These are phyloP conservation scores for Diachasmimorpha longicaudata DNA, from an alignment of 1,140 invertebrate genomes.

Conservation along the genomic window DNA sequence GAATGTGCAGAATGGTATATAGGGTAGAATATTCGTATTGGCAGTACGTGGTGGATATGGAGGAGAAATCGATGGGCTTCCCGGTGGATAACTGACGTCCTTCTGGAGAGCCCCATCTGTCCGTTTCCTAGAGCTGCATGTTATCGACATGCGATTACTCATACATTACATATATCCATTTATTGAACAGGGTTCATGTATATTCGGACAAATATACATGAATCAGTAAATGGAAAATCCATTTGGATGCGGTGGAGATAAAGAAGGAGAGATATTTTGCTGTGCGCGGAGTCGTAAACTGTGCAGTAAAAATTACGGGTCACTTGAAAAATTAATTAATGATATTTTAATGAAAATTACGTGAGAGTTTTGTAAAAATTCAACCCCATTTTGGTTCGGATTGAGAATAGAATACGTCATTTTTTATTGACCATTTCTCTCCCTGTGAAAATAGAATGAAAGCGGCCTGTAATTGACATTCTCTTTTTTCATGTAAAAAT, in stretches of 20 bases:
- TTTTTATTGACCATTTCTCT: no score
- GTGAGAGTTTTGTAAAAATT: no score
- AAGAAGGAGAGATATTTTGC: background rate
- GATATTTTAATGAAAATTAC: no score
- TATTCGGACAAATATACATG: background rate
- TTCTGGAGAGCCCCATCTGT: background rate
- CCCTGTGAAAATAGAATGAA: background rate
- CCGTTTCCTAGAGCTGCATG: background rate
- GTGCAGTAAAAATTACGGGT: no score
- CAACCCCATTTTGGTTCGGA: no score
- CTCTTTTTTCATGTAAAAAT: background rate
- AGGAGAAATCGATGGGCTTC: background rate
- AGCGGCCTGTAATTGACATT: background rate
- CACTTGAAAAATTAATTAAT: no score
- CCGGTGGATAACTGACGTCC: background rate
- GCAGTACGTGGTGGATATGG: background rate
- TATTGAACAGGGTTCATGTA: background rate
- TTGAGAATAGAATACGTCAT: no score
- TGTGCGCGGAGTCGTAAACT: no score
- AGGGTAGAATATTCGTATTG: background rate
- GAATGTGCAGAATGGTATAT: background rate
- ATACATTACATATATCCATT: background rate
- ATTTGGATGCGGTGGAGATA: background rate
- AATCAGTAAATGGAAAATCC: background rate
- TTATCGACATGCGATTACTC: slow-evolving; percentile 3